Conservation (phyloP, 2,888 invertebrate genomes). For the Drosophila neotestacea region DNA sequence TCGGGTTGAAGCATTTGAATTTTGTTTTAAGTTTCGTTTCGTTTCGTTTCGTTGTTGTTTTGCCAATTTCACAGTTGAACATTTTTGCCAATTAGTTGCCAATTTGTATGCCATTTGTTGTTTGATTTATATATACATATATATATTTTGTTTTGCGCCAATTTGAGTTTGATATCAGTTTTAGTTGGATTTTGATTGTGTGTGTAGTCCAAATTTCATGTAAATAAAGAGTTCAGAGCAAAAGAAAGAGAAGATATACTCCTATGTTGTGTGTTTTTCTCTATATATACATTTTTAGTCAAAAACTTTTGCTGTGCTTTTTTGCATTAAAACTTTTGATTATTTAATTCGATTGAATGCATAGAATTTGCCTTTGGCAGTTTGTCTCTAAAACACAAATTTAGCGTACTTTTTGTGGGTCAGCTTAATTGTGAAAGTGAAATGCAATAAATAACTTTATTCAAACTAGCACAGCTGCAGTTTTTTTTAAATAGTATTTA, state of each 20-base stretch:
- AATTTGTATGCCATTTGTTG: slow-evolving; percentile 46
- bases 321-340: slow-evolving; percentile 28
- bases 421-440: slow-evolving; percentile 41
- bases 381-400: slow-evolving; percentile 5
- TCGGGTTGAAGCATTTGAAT: slow-evolving; percentile 24
- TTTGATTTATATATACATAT: slow-evolving; percentile 13
- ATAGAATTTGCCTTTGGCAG: slow-evolving; percentile 22
- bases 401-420: slow-evolving; percentile 30
- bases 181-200: slow-evolving; percentile 47
- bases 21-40: slow-evolving; percentile 39
- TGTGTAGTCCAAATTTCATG: slow-evolving; percentile 62
- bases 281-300: slow-evolving; percentile 1
- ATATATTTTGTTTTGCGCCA: slow-evolving; percentile 42
- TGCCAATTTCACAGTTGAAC: slow-evolving; percentile 67
- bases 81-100: slow-evolving; percentile 73
- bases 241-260: slow-evolving; percentile 16
- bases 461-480: slow-evolving; percentile 19
- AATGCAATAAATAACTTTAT: slow-evolving; percentile 25
- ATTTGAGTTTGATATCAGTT: slow-evolving; percentile 58
- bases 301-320: slow-evolving; percentile 24
- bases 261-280: slow-evolving; percentile 29
- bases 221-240: slow-evolving; percentile 55
- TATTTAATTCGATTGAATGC: slow-evolving; percentile 31
- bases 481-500: neutral
- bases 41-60: slow-evolving; percentile 42